Percentiles rank a stretch among this genome's conserved stretches.
Evolutionary conservation across 1,140 invertebrate genomes (phyloP).

Genomic region (Bathynomus jamesi): DNA sequence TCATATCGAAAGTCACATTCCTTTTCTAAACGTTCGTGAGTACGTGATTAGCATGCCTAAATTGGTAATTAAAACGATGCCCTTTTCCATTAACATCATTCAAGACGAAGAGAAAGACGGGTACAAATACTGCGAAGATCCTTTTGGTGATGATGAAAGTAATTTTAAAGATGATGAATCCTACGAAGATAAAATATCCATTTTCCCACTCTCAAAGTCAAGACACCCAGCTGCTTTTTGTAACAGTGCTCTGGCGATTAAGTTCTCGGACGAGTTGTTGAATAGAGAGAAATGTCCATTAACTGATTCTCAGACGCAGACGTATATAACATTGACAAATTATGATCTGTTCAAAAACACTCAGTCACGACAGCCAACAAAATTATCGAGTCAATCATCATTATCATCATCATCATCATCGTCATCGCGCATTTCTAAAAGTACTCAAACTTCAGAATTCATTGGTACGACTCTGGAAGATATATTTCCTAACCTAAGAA

Average conservation of each 20-base stretch:
- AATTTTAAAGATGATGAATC: neutral
- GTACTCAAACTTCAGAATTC: neutral
- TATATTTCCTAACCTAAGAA: neutral
- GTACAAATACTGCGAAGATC: no score
- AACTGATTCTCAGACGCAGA: neutral
- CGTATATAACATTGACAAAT: neutral
- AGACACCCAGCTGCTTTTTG: neutral
- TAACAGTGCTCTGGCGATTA: neutral
- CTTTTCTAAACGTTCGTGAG: neutral
- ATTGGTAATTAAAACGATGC: neutral
- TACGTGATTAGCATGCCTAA: neutral
- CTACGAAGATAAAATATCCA: neutral
- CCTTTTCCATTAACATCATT: neutral
- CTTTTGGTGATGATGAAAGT: neutral
- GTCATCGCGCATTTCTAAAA: neutral
- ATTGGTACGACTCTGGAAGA: neutral
- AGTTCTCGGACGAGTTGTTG: neutral
- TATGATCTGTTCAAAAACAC: neutral
- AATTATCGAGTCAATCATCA: neutral
- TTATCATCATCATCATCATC: no score
- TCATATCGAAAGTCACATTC: neutral
- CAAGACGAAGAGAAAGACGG: neutral
- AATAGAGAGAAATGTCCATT: neutral
- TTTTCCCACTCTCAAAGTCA: neutral
- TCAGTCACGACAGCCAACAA: neutral